These are phyloP conservation scores for Platichthys flesus DNA, from an alignment of 2,113 vertebrate genomes.

Conservation along the genomic window DNA sequence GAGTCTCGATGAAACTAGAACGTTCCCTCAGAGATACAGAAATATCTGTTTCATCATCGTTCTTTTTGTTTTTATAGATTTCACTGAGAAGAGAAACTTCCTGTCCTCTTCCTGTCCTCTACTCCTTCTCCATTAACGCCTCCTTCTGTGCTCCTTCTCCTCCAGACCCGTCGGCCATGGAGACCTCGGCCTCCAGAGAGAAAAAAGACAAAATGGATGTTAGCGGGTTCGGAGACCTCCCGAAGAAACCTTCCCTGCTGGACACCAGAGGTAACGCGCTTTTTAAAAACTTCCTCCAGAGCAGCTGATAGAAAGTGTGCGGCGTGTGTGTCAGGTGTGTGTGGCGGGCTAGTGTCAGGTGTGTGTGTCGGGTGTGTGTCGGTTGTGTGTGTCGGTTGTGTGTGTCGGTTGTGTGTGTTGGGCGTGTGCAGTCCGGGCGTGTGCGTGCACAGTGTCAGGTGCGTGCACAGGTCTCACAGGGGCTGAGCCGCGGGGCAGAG, in stretches of 20 bases:
- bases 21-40: no score
- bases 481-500: constrained; percentile 19
- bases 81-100: no score
- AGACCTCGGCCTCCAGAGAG: constrained; percentile 82
- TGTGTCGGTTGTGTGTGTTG: no score
- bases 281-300: neutral
- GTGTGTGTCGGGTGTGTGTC: neutral
- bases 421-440: no score
- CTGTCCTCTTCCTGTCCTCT: no score
- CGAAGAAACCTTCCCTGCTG: constrained; percentile 87
- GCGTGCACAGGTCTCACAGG: constrained; percentile 13
- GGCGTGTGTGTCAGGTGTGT: no score
- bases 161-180: constrained; percentile 85
- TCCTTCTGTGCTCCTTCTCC: constrained; percentile 22
- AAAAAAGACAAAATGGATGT: constrained; percentile 91
- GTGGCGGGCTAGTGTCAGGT: no score
- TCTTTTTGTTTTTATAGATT: no score
- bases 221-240: constrained; percentile 82
- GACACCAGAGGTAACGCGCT: constrained; percentile 84
- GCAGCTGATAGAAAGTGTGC: neutral
- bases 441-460: constrained; percentile 1
- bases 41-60: no score
- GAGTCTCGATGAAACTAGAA: no score
- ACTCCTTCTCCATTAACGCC: neutral
- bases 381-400: no score